Evolutionary conservation across 2,888 invertebrate genomes (phyloP).

Genomic region (Matsumyia berberina): DNA sequence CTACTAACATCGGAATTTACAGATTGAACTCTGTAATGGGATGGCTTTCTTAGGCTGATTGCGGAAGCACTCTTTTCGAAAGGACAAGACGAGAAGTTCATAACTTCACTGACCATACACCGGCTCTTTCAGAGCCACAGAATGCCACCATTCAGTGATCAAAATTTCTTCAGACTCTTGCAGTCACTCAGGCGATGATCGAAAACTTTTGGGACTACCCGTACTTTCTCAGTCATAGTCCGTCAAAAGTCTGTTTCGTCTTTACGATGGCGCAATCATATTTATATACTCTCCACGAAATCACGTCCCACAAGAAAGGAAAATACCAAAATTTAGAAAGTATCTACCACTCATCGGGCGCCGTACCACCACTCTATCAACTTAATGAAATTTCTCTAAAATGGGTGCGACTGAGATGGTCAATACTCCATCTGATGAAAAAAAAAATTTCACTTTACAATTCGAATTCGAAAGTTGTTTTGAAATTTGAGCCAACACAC

Average conservation of each 20-base stretch:
- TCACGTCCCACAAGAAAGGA: constrained; percentile 2
- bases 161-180: background rate
- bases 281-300: constrained; percentile 48
- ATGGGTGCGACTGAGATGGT: constrained; percentile 60
- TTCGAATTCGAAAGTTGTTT: constrained; percentile 74
- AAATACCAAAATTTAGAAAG: constrained; percentile 48
- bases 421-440: constrained; percentile 4
- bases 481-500: constrained; percentile 67
- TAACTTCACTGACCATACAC: no score
- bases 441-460: constrained; percentile 62
- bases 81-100: no score
- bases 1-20: no score
- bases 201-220: background rate
- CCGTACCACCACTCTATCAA: background rate
- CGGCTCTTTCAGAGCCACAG: background rate
- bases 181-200: background rate
- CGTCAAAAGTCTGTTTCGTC: constrained; percentile 37
- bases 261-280: constrained; percentile 33
- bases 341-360: background rate
- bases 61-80: no score
- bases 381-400: constrained; percentile 52
- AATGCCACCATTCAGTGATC: no score
- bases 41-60: no score
- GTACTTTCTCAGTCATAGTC: constrained; percentile 42
- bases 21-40: no score